Conservation (phyloP, 2,797 vertebrate species). For the Sandelia bainsii region DNA sequence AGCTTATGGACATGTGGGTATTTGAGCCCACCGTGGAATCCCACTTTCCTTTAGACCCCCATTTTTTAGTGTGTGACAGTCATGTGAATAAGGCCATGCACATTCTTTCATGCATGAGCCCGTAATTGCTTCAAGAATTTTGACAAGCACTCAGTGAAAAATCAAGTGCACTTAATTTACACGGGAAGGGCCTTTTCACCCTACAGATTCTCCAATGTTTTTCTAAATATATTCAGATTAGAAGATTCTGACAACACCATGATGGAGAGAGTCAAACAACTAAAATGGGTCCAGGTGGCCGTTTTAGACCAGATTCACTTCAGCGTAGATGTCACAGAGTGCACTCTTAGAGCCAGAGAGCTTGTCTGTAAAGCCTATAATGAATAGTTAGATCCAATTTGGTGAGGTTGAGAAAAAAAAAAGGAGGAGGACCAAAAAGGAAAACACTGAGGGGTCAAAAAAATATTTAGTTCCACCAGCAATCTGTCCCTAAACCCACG, state of each 20-base stretch:
- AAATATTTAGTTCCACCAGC: conserved; percentile 34
- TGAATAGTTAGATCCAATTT: conserved; percentile 69
- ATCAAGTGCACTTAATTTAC: conserved; percentile 63
- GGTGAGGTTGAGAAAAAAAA: conserved; percentile 57
- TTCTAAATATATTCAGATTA: conserved; percentile 33
- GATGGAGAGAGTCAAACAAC: conserved; percentile 26
- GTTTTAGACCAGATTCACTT: conserved; percentile 50
- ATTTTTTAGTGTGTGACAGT: conserved; percentile 73
- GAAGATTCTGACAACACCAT: conserved; percentile 14
- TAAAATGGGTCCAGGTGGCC: conserved; percentile 52
- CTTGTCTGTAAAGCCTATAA: conserved; percentile 63
- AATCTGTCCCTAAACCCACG: conserved; percentile 48
- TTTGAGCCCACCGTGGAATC: conserved; percentile 60
- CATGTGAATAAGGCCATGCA: conserved; percentile 81
- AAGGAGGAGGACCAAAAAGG: conserved; percentile 45
- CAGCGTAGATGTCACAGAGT: conserved; percentile 63
- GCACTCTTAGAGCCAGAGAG: conserved; percentile 51
- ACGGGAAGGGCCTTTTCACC: conserved; percentile 25
- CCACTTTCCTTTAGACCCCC: conserved; percentile 42
- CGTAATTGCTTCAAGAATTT: conserved; percentile 68
- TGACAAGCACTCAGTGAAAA: conserved; percentile 58
- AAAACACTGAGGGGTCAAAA: conserved; percentile 40
- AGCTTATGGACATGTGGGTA: conserved; percentile 52
- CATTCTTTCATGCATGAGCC: conserved; percentile 84
- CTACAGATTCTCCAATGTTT: conserved; percentile 10